Evolutionary conservation across 2,888 invertebrate genomes (phyloP), one percentile per base, ranked within the genome.

Genomic region (Stenolophus ochropezus): DNA sequence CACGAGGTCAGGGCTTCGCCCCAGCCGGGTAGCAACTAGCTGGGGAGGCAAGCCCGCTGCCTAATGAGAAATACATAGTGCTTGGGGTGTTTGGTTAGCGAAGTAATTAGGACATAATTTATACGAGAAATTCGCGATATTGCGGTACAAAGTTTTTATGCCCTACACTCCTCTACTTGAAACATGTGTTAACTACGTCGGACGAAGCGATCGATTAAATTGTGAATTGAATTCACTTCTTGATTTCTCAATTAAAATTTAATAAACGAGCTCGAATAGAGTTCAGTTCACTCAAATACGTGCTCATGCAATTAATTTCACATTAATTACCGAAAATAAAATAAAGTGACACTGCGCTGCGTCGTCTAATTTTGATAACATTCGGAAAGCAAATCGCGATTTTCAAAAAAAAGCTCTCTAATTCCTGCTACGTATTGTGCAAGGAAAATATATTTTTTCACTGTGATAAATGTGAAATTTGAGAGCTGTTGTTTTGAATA

Each of bases 41-140:
- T 11, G 11, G 33, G 33, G 11, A 42, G 33, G 33, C 33, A 42
- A 11, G 11, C 33, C 65, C 14, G 25, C 16, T 27, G 73, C 56
- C 56, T 80, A 73, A 80, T 80, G 80, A 80, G 80, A 73, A 80
- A 80, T 80, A 73, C 80, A 80, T 80, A 53, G 73, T 73, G 73
- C 80, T 80, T 73, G 56, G 73, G 80, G 73, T 73, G 71, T 73
- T 80, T 80, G 80, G 73, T 56, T 73, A 53, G 71, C 73, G 25
- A 80, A 80, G 80, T 80, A 80, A 80, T 80, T 80, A 80, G 73
- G 58, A 73, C 73, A 80, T 80, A 80, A 80, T 80, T 80, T 80
- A 80, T 80, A 80, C 80, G 80, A 18, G 73, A 73, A 73, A 71
- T 73, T 58, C 58, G 69, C 73, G 47, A 80, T 80, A 73, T 73